Base-by-base conservation (phyloP, 2,888 invertebrate species). In the Buathra laborator region DNA sequence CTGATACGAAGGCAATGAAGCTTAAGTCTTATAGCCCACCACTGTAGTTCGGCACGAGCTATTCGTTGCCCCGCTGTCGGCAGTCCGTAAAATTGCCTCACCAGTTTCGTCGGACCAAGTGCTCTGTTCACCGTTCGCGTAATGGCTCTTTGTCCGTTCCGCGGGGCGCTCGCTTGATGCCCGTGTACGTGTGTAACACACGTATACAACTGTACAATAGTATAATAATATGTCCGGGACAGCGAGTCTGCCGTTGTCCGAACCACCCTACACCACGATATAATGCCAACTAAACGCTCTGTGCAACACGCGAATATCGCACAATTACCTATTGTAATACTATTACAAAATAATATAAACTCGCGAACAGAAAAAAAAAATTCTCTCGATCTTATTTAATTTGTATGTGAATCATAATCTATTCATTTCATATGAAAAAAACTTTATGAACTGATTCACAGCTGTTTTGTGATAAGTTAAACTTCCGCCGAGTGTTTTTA, bases 61-160 rank as follows among this genome's bases (percentile, higher is more conserved):
- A 75, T 66, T 62, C 79, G 70, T 80, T 71, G 80, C 77, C 66
- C 62, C 70, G 83, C 71, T 86, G 86, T 85, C 83, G 81, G 79
- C 81, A 83, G 86, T 79, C 85, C 86, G 86, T 83, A 86, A 86
- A 85, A 86, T 86, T 85, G 85, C 86, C 80, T 86, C 81, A 80
- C 71, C 78, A 71, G 78, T 75, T 81, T 83, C 75, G 74, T 83
- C 83, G 68, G 77, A 72, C 81, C 78, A 81, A 86, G 83, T 75
- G 70, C 79, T 78, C 79, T 71, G 72, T 64, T 83, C 70, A 83
- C 79, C 56, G 71, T 83, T 83, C 81, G 72, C 81, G 83, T 86
- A 86, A 86, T 86, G 78, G 83, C 83, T 86, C 83, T 86, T 83
- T 86, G 83, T 86, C 81, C 86, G 74, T 86, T 76, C 75, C 56